Evolutionary conservation across 2,797 vertebrate species (phyloP), one percentile per base, ranked within the genome.

Genomic region (Mormyrops boulengeri): DNA sequence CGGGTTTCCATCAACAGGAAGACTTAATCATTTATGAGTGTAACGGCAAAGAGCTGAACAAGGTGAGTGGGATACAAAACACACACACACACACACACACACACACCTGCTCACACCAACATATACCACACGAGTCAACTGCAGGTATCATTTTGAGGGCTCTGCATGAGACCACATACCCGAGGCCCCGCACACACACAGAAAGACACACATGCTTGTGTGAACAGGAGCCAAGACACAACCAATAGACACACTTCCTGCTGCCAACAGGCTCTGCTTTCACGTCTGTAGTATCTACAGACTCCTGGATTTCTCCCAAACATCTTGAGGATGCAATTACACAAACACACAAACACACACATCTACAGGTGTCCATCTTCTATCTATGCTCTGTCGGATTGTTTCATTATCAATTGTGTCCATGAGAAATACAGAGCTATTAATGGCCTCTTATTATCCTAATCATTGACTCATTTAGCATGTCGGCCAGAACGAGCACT

Each of bases 11-110:
- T 95, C 94, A 96, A 95, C 95, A 91, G 94, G 94, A 94, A 34
- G n/a, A 87, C 91, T 98, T 89, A 96, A 97, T 98, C 95, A 97
- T 98, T 97, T 92, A 98, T 94, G 93, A 93, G 88, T 85, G 96
- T 96, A 96, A 97, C 95, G 91, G 90, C 93, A 93, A 93, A 92
- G 92, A 57, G 82, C 90, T 91, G 85, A 89, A 88, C 89, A 90
- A 49, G 44, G 82, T n/a, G 69, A 92, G 85, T 91, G 87, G 85
- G 17, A 14, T 80, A 85, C 84, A 2, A 4, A 38, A 60, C n/a
- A 52, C 85, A 89, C 60, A 90, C 80, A 30, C 66, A 34, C 80
- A 66, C 87, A 87, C 41, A 89, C 77, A 85, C 60, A 89, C 87
- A 86, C 38, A 89, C 73, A 85, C 77, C 87, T 52, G 85, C 38